phyloP scores from a whole-genome alignment of 2,888 invertebrate species.

The Drosophila tripunctata region DNA sequence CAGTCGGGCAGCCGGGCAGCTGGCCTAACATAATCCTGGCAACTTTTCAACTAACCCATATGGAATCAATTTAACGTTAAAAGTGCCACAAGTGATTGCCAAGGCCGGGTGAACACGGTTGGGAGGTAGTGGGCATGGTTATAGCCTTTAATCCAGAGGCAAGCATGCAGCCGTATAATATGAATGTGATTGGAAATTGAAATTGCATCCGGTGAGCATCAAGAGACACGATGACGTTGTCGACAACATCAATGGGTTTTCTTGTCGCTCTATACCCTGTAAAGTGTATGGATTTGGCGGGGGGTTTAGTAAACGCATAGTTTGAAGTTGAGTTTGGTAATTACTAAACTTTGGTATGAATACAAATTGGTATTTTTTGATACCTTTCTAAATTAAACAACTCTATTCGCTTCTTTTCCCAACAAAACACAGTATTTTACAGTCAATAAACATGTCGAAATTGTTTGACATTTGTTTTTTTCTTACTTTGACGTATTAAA shows the following conservation, averaged over 20 bases:
- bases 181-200: constrained; percentile 78
- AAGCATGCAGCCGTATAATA: constrained; percentile 71
- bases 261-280: background rate
- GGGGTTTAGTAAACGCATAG: too few species aligned
- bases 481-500: constrained; percentile 46
- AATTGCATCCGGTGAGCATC: constrained; percentile 73
- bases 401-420: too few species aligned
- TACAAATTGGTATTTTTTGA: too few species aligned
- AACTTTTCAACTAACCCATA: constrained; percentile 46
- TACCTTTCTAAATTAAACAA: background rate
- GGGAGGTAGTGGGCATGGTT: constrained; percentile 15
- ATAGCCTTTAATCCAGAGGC: constrained; percentile 44
- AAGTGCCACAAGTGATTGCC: constrained; percentile 12
- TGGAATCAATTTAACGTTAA: constrained; percentile 56
- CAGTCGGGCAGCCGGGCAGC: background rate
- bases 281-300: background rate
- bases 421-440: constrained; percentile 12
- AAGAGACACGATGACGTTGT: constrained; percentile 26
- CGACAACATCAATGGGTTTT: constrained; percentile 1
- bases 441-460: background rate
- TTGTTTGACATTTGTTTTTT: background rate
- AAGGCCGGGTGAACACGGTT: background rate
- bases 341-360: too few species aligned
- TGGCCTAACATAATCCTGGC: constrained; percentile 17
- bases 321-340: too few species aligned